Conservation (phyloP, 2,888 invertebrate genomes). For the Shargacucullia verbasci region DNA sequence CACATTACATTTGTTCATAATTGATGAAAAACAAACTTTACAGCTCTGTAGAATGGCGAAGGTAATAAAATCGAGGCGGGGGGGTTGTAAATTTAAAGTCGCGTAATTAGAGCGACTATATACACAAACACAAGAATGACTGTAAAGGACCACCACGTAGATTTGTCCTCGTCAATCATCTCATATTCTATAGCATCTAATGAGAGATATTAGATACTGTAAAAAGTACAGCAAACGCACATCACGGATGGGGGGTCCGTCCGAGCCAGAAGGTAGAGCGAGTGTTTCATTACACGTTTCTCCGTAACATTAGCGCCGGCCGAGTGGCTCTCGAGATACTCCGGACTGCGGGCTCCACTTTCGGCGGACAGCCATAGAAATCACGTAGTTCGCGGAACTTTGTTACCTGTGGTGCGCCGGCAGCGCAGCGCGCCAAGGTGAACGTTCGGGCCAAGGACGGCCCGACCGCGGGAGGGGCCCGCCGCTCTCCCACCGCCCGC, state of each 20-base stretch:
- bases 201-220: slow-evolving; percentile 68
- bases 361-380: slow-evolving; percentile 87
- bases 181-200: slow-evolving; percentile 53
- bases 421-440: slow-evolving; percentile 87
- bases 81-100: slow-evolving; percentile 64
- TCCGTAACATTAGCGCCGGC: slow-evolving; percentile 76
- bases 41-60: slow-evolving; percentile 51
- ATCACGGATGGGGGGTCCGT: slow-evolving; percentile 59
- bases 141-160: slow-evolving; percentile 78
- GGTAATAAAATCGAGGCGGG: slow-evolving; percentile 76
- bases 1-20: slow-evolving; percentile 30
- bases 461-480: slow-evolving; percentile 80
- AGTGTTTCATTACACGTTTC: slow-evolving; percentile 81
- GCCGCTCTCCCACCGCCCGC: slow-evolving; percentile 60
- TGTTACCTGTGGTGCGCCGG: slow-evolving; percentile 87
- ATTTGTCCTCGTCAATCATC: slow-evolving; percentile 54
- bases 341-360: slow-evolving; percentile 79
- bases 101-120: slow-evolving; percentile 70
- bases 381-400: slow-evolving; percentile 89
- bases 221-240: slow-evolving; percentile 65
- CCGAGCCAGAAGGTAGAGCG: slow-evolving; percentile 60
- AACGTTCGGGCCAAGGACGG: slow-evolving; percentile 89
- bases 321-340: slow-evolving; percentile 72
- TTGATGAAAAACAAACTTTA: slow-evolving; percentile 53
- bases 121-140: slow-evolving; percentile 58